Conservation (phyloP, 2,113 vertebrate species). For the Forbesichthys agassizii region DNA sequence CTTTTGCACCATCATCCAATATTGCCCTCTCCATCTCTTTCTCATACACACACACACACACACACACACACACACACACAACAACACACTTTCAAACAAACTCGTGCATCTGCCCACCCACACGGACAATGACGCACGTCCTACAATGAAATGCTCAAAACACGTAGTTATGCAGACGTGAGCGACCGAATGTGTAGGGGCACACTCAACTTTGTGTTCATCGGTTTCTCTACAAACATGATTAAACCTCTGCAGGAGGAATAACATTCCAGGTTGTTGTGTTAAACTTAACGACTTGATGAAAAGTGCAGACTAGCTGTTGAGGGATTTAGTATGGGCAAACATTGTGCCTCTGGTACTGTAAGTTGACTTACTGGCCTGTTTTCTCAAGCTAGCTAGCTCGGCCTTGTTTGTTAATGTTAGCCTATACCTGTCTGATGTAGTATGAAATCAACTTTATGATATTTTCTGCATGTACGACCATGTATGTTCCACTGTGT, state of each 20-base stretch:
- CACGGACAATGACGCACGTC: constrained; percentile 6
- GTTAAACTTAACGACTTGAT: constrained; percentile 71
- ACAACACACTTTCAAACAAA: neutral
- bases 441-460: constrained; percentile 27
- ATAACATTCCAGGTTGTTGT: constrained; percentile 70
- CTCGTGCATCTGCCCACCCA: neutral
- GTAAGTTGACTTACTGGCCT: constrained; percentile 25
- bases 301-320: constrained; percentile 65
- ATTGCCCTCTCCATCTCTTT: neutral
- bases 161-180: neutral
- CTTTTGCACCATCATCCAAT: constrained; percentile 25
- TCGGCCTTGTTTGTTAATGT: constrained; percentile 40
- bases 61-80: neutral
- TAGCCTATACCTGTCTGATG: constrained; percentile 25
- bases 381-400: constrained; percentile 49
- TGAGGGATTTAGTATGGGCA: constrained; percentile 62
- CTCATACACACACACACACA: constrained; percentile 3
- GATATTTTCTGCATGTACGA: neutral
- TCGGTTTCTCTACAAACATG: constrained; percentile 59
- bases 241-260: constrained; percentile 56
- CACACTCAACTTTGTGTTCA: constrained; percentile 56
- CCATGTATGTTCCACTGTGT: neutral
- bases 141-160: neutral
- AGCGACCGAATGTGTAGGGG: constrained; percentile 12
- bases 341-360: constrained; percentile 58